A percentile compares a stretch with the other conserved stretches of the same genome.
Evolutionary conservation across 2,797 vertebrate genomes (phyloP).

Genomic region (Chrysocyon brachyurus): DNA sequence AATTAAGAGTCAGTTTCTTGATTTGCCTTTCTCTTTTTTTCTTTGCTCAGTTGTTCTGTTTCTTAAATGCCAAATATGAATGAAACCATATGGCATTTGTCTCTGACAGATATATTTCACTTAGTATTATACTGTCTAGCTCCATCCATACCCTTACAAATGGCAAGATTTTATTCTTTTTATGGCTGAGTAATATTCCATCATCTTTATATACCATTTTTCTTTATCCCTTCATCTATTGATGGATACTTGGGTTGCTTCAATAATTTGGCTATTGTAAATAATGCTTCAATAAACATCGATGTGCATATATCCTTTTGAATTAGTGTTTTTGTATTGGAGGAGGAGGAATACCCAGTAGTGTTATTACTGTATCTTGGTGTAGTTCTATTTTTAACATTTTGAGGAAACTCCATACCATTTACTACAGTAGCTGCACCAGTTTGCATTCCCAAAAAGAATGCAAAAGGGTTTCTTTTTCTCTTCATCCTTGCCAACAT

Average conservation of each 20-base stretch:
- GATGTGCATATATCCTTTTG: not conserved
- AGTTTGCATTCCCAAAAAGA: not conserved
- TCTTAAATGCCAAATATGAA: not conserved
- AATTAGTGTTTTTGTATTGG: not conserved
- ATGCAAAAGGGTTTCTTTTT: not conserved
- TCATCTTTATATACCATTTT: not conserved
- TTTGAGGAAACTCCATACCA: not conserved
- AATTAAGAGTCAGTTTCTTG: not conserved
- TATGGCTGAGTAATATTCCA: not conserved
- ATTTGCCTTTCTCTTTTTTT: not conserved
- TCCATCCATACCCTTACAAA: not conserved
- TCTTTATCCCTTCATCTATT: no score
- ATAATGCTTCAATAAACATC: not conserved
- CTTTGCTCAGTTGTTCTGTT: not conserved
- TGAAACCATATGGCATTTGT: not conserved
- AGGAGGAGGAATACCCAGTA: not conserved
- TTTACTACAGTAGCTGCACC: not conserved
- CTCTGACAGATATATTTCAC: not conserved
- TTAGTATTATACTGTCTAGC: not conserved
- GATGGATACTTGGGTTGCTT: not conserved
- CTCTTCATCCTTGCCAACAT: not conserved
- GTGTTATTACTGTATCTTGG: not conserved
- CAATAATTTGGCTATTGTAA: not conserved
- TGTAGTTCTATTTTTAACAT: not conserved
- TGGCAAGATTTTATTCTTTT: not conserved